These are phyloP conservation scores for Falcaria lacertinaria DNA, from an alignment of 2,888 invertebrate genomes.

Conservation along the genomic window DNA sequence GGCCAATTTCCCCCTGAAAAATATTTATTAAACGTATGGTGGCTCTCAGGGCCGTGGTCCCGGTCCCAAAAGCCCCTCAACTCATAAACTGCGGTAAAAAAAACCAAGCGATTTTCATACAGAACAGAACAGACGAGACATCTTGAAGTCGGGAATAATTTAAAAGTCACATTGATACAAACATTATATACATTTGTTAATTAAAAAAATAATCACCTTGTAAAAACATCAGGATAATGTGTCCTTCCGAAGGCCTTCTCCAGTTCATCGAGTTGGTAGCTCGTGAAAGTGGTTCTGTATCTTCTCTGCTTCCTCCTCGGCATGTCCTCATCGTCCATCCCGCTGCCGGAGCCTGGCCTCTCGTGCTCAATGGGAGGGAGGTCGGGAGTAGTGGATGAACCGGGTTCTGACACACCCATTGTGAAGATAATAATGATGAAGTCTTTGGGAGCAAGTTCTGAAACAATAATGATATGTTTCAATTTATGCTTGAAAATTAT, in stretches of 20 bases:
- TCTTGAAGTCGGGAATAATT: too few relatives aligned
- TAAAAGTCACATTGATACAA: too few relatives aligned
- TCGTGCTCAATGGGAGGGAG: conserved; percentile 52
- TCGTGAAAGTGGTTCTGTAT: conserved; percentile 95
- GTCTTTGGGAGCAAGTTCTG: neutral
- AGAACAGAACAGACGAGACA: too few relatives aligned
- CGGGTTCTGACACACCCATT: conserved; percentile 71
- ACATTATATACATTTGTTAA: too few relatives aligned
- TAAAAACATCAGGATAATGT: conserved; percentile 98
- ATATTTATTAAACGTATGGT: too few relatives aligned
- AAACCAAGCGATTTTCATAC: too few relatives aligned
- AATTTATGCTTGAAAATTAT: too few relatives aligned
- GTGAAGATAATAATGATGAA: conserved; percentile 3
- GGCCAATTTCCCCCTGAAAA: too few relatives aligned
- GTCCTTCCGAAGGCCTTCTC: conserved; percentile 99
- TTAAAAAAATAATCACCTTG: conserved; percentile 81
- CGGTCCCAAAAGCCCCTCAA: too few relatives aligned
- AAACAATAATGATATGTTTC: too few relatives aligned
- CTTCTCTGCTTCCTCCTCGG: conserved; percentile 95
- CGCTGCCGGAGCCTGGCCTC: conserved; percentile 60
- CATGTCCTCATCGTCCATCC: conserved; percentile 85
- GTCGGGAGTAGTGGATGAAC: conserved; percentile 57
- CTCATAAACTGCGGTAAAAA: too few relatives aligned
- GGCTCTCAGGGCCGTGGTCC: too few relatives aligned
- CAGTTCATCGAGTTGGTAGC: conserved; percentile 95